These are phyloP conservation scores for Gambusia holbrooki DNA, from an alignment of 2,113 vertebrate species.

Conservation along the genomic window DNA sequence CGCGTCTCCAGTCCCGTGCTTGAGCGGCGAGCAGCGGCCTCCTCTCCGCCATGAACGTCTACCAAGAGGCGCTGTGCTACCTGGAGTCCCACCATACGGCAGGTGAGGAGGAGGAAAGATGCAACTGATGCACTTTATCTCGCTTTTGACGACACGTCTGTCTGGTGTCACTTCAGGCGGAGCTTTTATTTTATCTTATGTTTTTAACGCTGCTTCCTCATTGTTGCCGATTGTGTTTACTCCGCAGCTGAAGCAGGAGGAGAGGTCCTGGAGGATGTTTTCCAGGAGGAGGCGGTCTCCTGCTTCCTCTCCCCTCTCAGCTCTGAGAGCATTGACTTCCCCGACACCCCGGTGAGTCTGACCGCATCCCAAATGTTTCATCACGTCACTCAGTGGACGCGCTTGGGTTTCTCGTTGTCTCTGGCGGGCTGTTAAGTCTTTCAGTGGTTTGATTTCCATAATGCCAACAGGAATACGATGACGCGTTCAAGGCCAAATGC, in stretches of 20 bases:
- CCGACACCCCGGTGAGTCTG: conserved; percentile 70
- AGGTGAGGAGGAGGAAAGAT: conserved; percentile 45
- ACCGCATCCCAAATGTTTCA: not conserved
- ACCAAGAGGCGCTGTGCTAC: conserved; percentile 70
- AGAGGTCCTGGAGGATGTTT: conserved; percentile 73
- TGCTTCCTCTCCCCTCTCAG: conserved; percentile 49
- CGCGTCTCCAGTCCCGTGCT: not conserved
- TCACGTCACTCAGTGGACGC: not conserved
- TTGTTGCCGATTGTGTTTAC: not conserved
- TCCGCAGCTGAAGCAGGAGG: conserved; percentile 31
- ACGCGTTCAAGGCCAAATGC: not conserved
- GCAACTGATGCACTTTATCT: not conserved
- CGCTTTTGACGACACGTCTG: not conserved
- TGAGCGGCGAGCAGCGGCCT: not conserved
- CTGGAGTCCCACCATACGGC: conserved; percentile 50
- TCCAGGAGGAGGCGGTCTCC: conserved; percentile 64
- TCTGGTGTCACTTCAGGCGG: not conserved
- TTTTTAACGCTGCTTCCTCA: not conserved
- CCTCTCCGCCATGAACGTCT: conserved; percentile 70
- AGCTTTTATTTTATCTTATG: not conserved
- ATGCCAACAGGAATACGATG: not conserved
- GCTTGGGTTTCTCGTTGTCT: conserved; percentile 1
- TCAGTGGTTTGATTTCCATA: conserved; percentile 1
- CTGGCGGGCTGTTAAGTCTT: not conserved
- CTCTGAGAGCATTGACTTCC: conserved; percentile 45